Evolutionary conservation across 2,888 invertebrate species (phyloP), one percentile per base, ranked within the genome.

Genomic region (Leptogaster cylindrica): DNA sequence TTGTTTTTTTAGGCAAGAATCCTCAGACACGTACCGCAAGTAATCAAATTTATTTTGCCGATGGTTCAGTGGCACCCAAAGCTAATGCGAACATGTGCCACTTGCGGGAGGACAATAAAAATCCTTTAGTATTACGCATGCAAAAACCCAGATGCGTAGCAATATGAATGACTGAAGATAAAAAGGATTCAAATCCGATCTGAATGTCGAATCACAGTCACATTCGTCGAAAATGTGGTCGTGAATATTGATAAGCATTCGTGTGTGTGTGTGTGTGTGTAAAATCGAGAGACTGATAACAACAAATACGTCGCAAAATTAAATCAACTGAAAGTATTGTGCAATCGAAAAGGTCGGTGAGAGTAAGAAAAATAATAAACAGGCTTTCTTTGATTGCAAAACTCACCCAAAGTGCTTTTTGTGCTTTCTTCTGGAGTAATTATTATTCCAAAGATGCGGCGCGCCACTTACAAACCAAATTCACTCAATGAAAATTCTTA

Each of bases 191-290:
- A n/a, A n/a, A n/a, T n/a, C n/a, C n/a, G n/a, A n/a, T n/a, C n/a
- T n/a, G n/a, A n/a, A n/a, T n/a, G n/a, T n/a, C n/a, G n/a, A n/a
- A n/a, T n/a, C n/a, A n/a, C n/a, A n/a, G n/a, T n/a, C n/a, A n/a
- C 28, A 61, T 61, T 44, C 41, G 5, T 3, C 23, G 44, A 61
- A n/a, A 27, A 18, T 27, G 16, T 33, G 44, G 27, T 28, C 44
- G 28, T 28, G 61, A 61, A 61, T 61, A 41, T 44, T 61, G 28
- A 61, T 61, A n/a, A 61, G 36, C 44, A n/a, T n/a, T 16, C 41
- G 18, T 16, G 20, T 18, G 4, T 27, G 28, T 25, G 44, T 61
- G n/a, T n/a, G n/a, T n/a, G n/a, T n/a, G n/a, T 61, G 27, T 44
- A 61, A 41, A 61, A 44, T 44, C 25, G 3, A 8, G 10, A 2